A percentile compares a stretch with the other conserved stretches of the same genome.
phyloP scores from a whole-genome alignment of 2,888 invertebrate genomes.

The Mactromeris polynyma region DNA sequence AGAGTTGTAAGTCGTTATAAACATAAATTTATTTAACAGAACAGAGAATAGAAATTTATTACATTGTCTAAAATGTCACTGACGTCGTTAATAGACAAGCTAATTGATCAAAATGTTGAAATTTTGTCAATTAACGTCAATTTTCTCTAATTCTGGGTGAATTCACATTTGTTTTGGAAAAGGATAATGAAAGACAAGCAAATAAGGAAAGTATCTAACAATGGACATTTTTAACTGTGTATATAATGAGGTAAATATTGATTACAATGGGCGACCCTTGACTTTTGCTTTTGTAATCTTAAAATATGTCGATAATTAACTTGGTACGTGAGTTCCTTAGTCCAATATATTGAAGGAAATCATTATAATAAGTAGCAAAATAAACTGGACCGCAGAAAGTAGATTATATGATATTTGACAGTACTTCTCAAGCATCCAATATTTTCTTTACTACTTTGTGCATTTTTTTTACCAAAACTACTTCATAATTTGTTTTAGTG shows the following conservation, averaged over 20 bases:
- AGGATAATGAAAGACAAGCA: slow-evolving; percentile 13
- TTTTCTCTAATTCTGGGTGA: background rate
- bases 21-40: background rate
- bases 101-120: background rate
- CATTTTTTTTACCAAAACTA: too few species aligned
- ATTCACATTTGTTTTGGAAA: background rate
- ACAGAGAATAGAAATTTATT: too few species aligned
- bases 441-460: too few species aligned
- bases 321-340: background rate
- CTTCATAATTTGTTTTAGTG: background rate
- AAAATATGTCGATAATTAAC: background rate
- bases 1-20: background rate
- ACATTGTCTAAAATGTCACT: background rate
- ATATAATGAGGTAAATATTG: slow-evolving; percentile 12
- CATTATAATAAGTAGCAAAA: background rate
- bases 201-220: slow-evolving; percentile 7
- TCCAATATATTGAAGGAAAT: background rate
- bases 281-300: background rate
- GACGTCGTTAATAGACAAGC: background rate
- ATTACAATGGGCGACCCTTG: background rate
- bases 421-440: background rate
- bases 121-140: background rate
- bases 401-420: background rate
- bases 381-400: background rate
- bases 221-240: slow-evolving; percentile 15